These are phyloP conservation scores for Andricus grossulariae DNA, from an alignment of 1,140 invertebrate genomes.

Conservation along the genomic window DNA sequence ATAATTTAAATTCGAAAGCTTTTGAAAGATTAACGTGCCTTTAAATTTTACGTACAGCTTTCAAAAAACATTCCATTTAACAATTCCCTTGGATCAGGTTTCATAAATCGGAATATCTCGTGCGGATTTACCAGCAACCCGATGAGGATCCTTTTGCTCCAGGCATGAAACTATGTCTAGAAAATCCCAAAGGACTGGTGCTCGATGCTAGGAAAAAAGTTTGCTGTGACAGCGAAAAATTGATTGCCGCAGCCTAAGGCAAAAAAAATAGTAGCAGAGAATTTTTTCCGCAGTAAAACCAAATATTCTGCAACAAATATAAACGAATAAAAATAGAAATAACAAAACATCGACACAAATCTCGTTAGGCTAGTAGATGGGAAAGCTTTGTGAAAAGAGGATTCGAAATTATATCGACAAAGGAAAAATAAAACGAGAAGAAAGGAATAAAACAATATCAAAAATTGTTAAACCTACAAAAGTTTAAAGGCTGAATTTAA, in stretches of 20 bases:
- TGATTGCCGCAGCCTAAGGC: conserved; percentile 17
- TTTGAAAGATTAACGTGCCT: too few species aligned
- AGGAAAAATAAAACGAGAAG: too few species aligned
- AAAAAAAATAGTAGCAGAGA: neutral
- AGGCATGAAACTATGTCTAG: conserved; percentile 2
- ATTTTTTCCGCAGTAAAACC: neutral
- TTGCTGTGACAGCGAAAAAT: conserved; percentile 27
- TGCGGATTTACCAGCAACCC: neutral
- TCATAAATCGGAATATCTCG: neutral
- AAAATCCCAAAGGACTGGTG: neutral
- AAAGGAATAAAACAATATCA: too few species aligned
- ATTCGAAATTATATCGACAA: too few species aligned
- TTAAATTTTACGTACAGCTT: too few species aligned
- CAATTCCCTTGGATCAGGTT: too few species aligned
- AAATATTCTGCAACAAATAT: neutral
- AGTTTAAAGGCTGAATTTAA: too few species aligned
- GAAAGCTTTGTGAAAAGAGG: too few species aligned
- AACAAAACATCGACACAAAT: neutral
- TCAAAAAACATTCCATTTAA: too few species aligned
- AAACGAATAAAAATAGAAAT: neutral
- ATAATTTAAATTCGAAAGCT: too few species aligned
- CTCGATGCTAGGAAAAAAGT: conserved; percentile 5
- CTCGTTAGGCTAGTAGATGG: too few species aligned
- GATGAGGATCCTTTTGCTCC: neutral
- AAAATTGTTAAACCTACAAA: too few species aligned